Base-by-base conservation (phyloP, 2,797 vertebrate species). In the Etheostoma perlongum region DNA sequence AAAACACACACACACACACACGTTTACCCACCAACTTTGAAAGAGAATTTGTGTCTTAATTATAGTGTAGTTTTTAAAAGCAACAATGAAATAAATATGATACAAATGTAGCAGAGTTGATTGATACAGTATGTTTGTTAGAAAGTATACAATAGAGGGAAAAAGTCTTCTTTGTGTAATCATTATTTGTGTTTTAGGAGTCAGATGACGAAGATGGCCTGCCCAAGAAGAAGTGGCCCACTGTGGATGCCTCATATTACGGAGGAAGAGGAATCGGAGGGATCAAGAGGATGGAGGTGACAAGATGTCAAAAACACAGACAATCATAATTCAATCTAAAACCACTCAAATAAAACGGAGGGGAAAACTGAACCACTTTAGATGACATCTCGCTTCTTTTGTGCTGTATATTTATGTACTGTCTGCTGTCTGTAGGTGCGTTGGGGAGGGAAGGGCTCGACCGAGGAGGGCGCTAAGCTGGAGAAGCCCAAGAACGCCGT, bases 401-500 rank as follows among this genome's bases (percentile, higher is more conserved):
- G 23, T 15, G 9, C 6, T 21, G 23, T 44, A 7, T 11, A 2
- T 65, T 76, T 16, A 67, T 19, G 46, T 15, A 0, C 25, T n/a
- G 0, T 64, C 19, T 58, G 53, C 44, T 23, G 4, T 61, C 19
- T 65, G 46, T 76, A 98, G 97, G 97, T 98, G 64, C 96, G 96
- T 9, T 98, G 97, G 97, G 97, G 97, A 79, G 97, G 95, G n/a
- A 97, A 97, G 68, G 97, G 97, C 2, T 97, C 97, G 0, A 98
- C 97, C 0, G 97, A 98, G 87, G 97, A 98, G 89, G 97, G 97
- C 55, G 97, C 97, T 2, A 97, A 97, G 84, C 79, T 98, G 82
- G 97, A 98, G 90, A 98, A 98, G 82, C 97, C 97, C 2, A 96
- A 98, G 93, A 98, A 98, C 21, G 97, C 97, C 0, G 94, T 97